A percentile compares a stretch with the other conserved stretches of the same genome.
Evolutionary conservation across 2,113 vertebrate genomes (phyloP).

Genomic region (Danionella cerebrum): DNA sequence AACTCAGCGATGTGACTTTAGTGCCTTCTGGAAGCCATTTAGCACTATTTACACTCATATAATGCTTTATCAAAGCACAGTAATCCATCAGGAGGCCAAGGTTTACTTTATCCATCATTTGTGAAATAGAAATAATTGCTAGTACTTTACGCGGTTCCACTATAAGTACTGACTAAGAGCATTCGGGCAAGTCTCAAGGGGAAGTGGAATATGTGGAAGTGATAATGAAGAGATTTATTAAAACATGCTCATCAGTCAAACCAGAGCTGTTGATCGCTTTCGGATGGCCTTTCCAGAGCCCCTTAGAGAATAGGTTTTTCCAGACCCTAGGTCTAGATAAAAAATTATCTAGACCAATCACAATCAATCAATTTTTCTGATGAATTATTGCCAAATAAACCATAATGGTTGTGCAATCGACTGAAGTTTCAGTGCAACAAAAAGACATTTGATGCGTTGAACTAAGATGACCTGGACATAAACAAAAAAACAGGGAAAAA

Average conservation of each 20-base stretch:
- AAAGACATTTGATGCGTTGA: too few species aligned
- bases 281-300: background rate
- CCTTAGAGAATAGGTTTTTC: too few species aligned
- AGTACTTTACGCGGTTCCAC: background rate
- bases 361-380: too few species aligned
- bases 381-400: too few species aligned
- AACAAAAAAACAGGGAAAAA: too few species aligned
- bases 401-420: too few species aligned
- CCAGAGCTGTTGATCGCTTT: background rate
- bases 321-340: too few species aligned
- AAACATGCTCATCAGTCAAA: background rate
- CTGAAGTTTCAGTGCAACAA: too few species aligned
- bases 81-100: slow-evolving; percentile 37
- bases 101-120: slow-evolving; percentile 51
- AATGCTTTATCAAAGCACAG: slow-evolving; percentile 50
- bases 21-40: slow-evolving; percentile 57
- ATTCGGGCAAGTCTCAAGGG: slow-evolving; percentile 32
- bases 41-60: slow-evolving; percentile 56
- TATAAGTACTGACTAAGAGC: slow-evolving; percentile 39
- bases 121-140: slow-evolving; percentile 46
- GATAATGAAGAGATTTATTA: slow-evolving; percentile 3
- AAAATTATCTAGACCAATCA: too few species aligned
- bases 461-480: too few species aligned
- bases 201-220: background rate
- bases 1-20: too few species aligned